These are phyloP conservation scores for Guaruba guarouba DNA, from an alignment of 2,113 vertebrate species.

Conservation along the genomic window DNA sequence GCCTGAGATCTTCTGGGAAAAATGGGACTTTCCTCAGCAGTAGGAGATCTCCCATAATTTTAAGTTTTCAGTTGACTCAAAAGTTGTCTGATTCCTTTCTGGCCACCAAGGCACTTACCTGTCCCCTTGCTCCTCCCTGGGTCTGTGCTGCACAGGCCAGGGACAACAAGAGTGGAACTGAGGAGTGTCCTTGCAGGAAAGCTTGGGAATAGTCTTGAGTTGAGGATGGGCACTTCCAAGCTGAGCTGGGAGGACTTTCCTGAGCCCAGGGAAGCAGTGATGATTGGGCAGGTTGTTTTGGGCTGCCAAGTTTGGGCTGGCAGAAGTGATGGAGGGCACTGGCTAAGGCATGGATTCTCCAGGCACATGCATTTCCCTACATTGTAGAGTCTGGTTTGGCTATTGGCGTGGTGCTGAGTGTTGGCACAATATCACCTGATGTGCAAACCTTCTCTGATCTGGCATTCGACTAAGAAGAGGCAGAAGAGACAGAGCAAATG, in stretches of 20 bases:
- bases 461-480: not conserved
- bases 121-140: not conserved
- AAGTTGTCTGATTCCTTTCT: not conserved
- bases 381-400: no score
- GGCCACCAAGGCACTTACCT: not conserved
- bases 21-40: not conserved
- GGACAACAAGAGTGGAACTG: not conserved
- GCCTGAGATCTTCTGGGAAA: not conserved
- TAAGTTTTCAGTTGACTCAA: not conserved
- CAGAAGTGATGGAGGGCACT: not conserved
- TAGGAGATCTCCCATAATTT: not conserved
- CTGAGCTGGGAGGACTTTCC: not conserved
- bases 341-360: rapidly evolving
- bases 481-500: not conserved
- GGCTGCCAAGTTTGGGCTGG: not conserved
- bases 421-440: not conserved
- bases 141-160: rapidly evolving
- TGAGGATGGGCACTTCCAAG: not conserved
- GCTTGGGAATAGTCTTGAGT: not conserved
- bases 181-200: not conserved
- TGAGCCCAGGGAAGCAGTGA: not conserved
- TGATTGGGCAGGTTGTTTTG: not conserved
- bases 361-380: not conserved
- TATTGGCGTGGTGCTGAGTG: not conserved
- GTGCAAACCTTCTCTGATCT: not conserved